A percentile compares a stretch with the other conserved stretches of the same genome.
Conservation (phyloP, 1,140 invertebrate genomes). For the Myzus persicae region DNA sequence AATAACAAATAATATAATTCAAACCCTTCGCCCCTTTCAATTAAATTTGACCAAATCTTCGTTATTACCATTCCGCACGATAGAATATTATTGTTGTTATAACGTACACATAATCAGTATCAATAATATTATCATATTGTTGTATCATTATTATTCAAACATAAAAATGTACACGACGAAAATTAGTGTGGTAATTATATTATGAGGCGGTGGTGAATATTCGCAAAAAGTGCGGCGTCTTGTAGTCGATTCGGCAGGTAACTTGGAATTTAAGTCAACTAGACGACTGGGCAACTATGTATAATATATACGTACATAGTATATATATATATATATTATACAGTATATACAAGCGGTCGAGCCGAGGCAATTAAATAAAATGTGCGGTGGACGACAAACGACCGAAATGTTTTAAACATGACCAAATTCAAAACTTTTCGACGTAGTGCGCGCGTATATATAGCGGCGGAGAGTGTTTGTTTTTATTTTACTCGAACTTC, state of each 20-base stretch:
- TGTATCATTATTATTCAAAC: too few species aligned
- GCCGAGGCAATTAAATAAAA: constrained; percentile 24
- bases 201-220: too few species aligned
- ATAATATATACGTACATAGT: not conserved
- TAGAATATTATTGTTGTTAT: too few species aligned
- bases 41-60: too few species aligned
- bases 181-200: too few species aligned
- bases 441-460: not conserved
- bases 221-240: not conserved
- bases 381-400: not conserved
- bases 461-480: not conserved
- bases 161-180: too few species aligned
- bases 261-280: not conserved
- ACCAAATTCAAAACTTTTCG: constrained; percentile 26
- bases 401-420: constrained; percentile 45
- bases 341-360: not conserved
- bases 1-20: not conserved
- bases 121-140: too few species aligned
- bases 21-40: too few species aligned
- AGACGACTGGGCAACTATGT: not conserved
- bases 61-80: too few species aligned
- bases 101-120: too few species aligned
- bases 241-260: not conserved
- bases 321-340: not conserved
- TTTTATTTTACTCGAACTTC: constrained; percentile 34